Percentiles rank a stretch among this genome's conserved stretches.
These are phyloP conservation scores for Psittacula echo DNA, from an alignment of 2,797 vertebrate species.

Conservation along the genomic window DNA sequence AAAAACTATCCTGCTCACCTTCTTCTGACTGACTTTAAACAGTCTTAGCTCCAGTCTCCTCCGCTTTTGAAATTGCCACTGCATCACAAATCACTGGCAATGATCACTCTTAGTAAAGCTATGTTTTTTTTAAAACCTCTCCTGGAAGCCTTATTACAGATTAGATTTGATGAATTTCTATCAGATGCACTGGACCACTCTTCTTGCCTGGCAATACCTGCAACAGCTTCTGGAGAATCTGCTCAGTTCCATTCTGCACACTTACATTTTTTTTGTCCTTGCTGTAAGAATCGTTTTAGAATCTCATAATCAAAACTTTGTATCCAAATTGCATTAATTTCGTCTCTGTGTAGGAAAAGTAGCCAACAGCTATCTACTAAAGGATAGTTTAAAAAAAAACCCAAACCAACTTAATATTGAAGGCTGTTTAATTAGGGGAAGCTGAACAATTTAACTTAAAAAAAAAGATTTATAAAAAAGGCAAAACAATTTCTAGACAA, in stretches of 20 bases:
- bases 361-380: constrained; percentile 4
- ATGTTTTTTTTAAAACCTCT: not conserved
- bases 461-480: not conserved
- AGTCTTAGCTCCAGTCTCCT: not conserved
- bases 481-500: not conserved
- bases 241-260: not conserved
- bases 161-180: not conserved
- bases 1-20: not conserved
- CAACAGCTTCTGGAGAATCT: not conserved
- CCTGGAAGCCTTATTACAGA: not conserved
- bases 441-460: not conserved
- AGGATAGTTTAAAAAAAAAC: not conserved
- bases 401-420: not conserved
- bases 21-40: not conserved
- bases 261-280: not conserved
- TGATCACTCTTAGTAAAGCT: not conserved
- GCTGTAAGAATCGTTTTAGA: not conserved
- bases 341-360: not conserved
- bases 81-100: not conserved
- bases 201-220: not conserved
- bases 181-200: not conserved
- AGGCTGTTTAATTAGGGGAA: not conserved
- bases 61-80: not conserved
- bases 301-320: constrained; percentile 30
- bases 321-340: not conserved